phyloP scores from a whole-genome alignment of 2,888 invertebrate genomes.

The Teinopalpus imperialis region DNA sequence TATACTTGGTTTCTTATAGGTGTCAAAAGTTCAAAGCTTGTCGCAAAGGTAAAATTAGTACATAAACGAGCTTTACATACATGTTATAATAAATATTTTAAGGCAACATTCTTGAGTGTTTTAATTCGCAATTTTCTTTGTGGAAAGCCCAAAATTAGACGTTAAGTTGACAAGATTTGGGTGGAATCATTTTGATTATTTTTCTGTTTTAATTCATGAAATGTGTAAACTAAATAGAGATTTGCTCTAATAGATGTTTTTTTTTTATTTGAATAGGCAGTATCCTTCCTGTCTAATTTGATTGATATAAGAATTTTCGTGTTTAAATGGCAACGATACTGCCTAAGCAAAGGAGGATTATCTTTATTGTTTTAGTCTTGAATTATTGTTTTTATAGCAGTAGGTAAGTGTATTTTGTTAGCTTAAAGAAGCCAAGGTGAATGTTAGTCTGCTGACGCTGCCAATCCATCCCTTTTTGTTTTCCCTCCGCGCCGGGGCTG shows the following conservation, averaged over 20 bases:
- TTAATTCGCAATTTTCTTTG: constrained; percentile 60
- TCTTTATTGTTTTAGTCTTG: constrained; percentile 65
- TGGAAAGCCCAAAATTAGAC: constrained; percentile 62
- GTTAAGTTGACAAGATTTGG: constrained; percentile 53
- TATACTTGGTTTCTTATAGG: constrained; percentile 80
- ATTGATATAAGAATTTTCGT: constrained; percentile 29
- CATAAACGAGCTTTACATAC: constrained; percentile 39
- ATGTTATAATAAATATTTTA: constrained; percentile 43
- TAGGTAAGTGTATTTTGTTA: constrained; percentile 81
- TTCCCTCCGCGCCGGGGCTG: constrained; percentile 75
- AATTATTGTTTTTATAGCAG: constrained; percentile 66
- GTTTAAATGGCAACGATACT: constrained; percentile 61
- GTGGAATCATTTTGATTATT: constrained; percentile 45
- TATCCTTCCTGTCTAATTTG: constrained; percentile 55
- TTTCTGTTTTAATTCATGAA: constrained; percentile 42
- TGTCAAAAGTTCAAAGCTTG: constrained; percentile 69
- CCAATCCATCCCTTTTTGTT: constrained; percentile 64
- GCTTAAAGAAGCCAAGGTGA: constrained; percentile 80
- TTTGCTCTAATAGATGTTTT: constrained; percentile 74
- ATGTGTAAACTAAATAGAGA: constrained; percentile 76
- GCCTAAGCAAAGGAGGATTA: constrained; percentile 53
- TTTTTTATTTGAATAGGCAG: constrained; percentile 71
- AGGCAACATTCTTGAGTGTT: constrained; percentile 40
- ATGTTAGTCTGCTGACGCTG: constrained; percentile 80
- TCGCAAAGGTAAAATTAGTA: constrained; percentile 69